Evolutionary conservation across 2,888 invertebrate species (phyloP), one percentile per base, ranked within the genome.

Genomic region (Macaria liturata): DNA sequence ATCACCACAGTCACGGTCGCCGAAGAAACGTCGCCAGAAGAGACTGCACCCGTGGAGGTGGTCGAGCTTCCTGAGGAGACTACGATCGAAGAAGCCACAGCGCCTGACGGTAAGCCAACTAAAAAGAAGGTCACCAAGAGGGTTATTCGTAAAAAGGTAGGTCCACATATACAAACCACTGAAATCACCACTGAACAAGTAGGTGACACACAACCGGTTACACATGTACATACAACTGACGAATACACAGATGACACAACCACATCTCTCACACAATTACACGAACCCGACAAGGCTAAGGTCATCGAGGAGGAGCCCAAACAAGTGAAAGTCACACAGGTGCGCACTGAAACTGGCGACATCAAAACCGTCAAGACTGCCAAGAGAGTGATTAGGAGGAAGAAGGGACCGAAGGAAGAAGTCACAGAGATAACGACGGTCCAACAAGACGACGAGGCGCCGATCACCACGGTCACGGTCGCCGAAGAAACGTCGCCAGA

Each of bases 81-180:
- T 0, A 76, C 77, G 57, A 61, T 70, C 0, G 63, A 66, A 44
- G 61, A 70, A 34, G 46, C 59, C 0, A n/a, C 63, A 34, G 62
- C 70, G 2, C 66, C 75, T n/a, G 72, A 81, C 60, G 69, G 79
- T 66, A 77, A 77, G 65, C 63, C 66, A 34, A 70, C 74, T 63
- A 69, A 67, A 34, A 81, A 79, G 55, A 71, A 75, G 66, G 69
- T 56, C 59, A 63, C 65, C 1, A 71, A 64, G 42, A 62, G 62
- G 7, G 50, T 59, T 3, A 60, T 64, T 31, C 80, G 79, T 50
- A 71, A 77, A 64, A 72, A 77, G 61, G 66, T 75, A 42, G 83
- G 76, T 31, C 74, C 70, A 40, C 78, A 78, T 62, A 61, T 86
- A 58, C 75, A 84, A 71, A 71, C 85, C 66, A 69, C 80, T 61